Base-by-base conservation (phyloP, 2,797 vertebrate genomes). In the Tiaroga cobitis region DNA sequence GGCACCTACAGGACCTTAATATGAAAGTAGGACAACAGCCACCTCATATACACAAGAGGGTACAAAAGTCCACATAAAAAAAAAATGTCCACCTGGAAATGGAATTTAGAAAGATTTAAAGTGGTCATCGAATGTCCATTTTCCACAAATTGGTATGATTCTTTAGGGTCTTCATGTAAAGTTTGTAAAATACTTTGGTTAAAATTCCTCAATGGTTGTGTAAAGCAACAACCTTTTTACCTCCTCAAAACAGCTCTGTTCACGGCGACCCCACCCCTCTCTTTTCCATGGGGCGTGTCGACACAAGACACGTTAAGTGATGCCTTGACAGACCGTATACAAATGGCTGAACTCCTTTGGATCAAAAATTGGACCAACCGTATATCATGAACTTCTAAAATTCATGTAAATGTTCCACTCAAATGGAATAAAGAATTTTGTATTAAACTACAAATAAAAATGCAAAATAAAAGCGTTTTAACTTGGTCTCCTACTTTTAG, bases 1-100 rank as follows among this genome's bases (percentile, higher is more conserved):
- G 70, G 74, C 69, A 32, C 18, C 26, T 67, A 78, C 19, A 76
- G 21, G 16, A n/a, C 74, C 61, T 82, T 37, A 32, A 70, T 16
- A 65, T 43, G 24, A 59, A 85, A 87, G 34, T 77, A 80, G 54
- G n/a, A 80, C 61, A 68, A 18, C 46, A 83, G 16, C 24, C 24
- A 61, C 29, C 13, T 56, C 19, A 59, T 63, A 24, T 29, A 26
- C n/a, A 26, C 7, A 34, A 51, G 5, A 16, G 46, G 49, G 18
- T 75, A 34, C 46, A 75, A 32, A 26, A 16, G 15, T 49, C 15
- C 46, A 49, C 15, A 49, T 49, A 6, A 18, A 46, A 46, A 43
- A 0, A 49, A 5, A 49, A 49, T 5, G 4, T 18, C 6, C 5
- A 63, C 5, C 26, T 16, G 6, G 1, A 65, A 29, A 29, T 29